Evolutionary conservation across 2,797 vertebrate species (phyloP), one percentile per base, ranked within the genome.

Genomic region (Onychomys torridus): DNA sequence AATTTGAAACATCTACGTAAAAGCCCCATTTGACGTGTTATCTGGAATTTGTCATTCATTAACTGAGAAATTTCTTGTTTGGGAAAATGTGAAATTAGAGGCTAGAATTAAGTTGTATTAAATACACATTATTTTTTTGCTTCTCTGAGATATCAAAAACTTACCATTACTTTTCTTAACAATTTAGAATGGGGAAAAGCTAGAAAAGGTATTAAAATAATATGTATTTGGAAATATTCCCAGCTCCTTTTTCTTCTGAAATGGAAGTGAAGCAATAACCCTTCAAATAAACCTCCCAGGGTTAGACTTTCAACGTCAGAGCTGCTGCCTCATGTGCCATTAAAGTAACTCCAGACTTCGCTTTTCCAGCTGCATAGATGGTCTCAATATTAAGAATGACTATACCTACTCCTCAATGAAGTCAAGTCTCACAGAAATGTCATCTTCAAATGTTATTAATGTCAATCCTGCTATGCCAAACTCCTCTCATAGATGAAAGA

Each of bases 181-280:
- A 77, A 91, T 96, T 92, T 79, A 67, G 6, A 84, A 43, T 83
- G 6, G 27, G 2, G 5, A 34, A 4, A 49, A 5, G 10, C 32
- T 95, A 17, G n/a, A 86, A 49, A 92, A 59, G 10, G 19, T 69
- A 13, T 91, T 75, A 89, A 71, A 84, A 61, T 92, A 87, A 71
- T 46, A 17, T 1, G 76, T 93, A 19, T 87, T 79, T 82, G 82
- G 23, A 55, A n/a, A 91, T 84, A 76, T 90, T 40, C 73, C 52
- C 21, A 82, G 27, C 9, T 69, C 92, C 89, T 57, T 90, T 90
- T 90, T 46, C 5, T 82, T 67, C 76, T 59, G 71, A 94, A n/a
- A 46, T 90, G 78, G 86, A 92, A 98, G 97, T 67, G 71, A 98
- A 96, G 2, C n/a, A 61, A 90, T 84, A 96, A 89, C 87, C 6